Base-by-base conservation (phyloP, 2,888 invertebrate genomes). In the Drosophila melanocephala region DNA sequence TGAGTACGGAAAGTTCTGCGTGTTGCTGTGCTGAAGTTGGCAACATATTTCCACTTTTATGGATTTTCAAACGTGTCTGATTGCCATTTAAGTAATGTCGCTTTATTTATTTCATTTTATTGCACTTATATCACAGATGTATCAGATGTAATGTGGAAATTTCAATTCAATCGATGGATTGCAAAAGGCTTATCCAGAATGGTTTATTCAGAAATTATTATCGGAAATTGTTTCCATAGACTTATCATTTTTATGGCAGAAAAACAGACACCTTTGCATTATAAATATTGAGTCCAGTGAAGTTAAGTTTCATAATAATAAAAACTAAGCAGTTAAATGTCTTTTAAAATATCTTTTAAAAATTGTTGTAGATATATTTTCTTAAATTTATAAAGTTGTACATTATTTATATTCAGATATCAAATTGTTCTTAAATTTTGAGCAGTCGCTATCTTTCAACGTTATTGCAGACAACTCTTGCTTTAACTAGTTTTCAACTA, bases 1-100 rank as follows among this genome's bases (percentile, higher is more conserved):
- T 58, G 65, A 74, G 73, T 67, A 52, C 51, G 35, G 22, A 52
- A 67, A 57, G 60, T 57, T 57, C 33, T 57, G 55, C 42, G 47
- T 66, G 68, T 47, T 70, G 66, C 42, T 53, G 58, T 44, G 42
- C 62, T 35, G 58, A 68, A 70, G 73, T 84, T 87, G 78, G 83
- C 84, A 80, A 87, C 84, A 86, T 88, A 86, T 86, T 86, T 88
- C 84, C 75, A 82, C 81, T 87, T 86, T 84, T 89, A 87, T 87
- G 87, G 87, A 72, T 89, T 87, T 83, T 72, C 84, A 84, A 79
- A 87, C 86, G 89, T 89, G 89, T 87, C 84, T 81, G 87, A 87
- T 87, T 83, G 87, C 79, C 81, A 81, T 77, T 81, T 83, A 32
- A 32, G 58, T 58, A 87, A 89, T 87, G 87, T 83, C 84, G 66